Evolutionary conservation across 2,797 vertebrate species (phyloP), one percentile per base, ranked within the genome.

Genomic region (Loriculus beryllinus): DNA sequence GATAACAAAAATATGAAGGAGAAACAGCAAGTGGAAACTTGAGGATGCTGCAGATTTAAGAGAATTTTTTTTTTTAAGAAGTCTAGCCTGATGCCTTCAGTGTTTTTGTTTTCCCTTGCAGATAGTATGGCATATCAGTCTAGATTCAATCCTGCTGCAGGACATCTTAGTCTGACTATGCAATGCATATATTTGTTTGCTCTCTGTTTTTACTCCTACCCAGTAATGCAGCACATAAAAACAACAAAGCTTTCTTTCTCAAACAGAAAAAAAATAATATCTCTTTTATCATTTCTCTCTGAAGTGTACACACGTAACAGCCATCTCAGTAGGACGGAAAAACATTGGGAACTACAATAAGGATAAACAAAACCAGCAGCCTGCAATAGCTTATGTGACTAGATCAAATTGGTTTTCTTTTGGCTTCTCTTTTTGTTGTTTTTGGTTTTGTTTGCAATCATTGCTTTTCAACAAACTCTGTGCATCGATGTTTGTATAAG

Each of bases 321-420:
- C 23, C 17, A 31, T 68, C 82, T 93, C 82, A 86, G 86, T 87
- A 72, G 79, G 79, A 91, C 6, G 10, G n/a, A 60, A 94, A 94
- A 92, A 72, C 59, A 78, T 40, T 76, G 63, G 56, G 20, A 88
- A 70, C 42, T 78, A 86, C 74, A 91, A 86, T 68, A 93, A 88
- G 88, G 62, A 51, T 83, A 87, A 86, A 78, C 29, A 88, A 93
- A 93, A 88, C 70, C 67, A 90, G 40, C 40, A 64, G 33, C 82
- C 82, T 95, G 74, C 52, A 79, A n/a, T 59, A 90, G 59, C 51
- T 91, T 89, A 37, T 86, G 70, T 68, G 81, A 91, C 64, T 84
- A 88, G 37, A 92, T 78, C 57, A 86, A 82, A 86, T 56, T 65
- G 51, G 5, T 90, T 85, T 78, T 49, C 54, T 87, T 89, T 75